Evolutionary conservation across 1,140 invertebrate species (phyloP).

Genomic region (Drosophila ironensis): DNA sequence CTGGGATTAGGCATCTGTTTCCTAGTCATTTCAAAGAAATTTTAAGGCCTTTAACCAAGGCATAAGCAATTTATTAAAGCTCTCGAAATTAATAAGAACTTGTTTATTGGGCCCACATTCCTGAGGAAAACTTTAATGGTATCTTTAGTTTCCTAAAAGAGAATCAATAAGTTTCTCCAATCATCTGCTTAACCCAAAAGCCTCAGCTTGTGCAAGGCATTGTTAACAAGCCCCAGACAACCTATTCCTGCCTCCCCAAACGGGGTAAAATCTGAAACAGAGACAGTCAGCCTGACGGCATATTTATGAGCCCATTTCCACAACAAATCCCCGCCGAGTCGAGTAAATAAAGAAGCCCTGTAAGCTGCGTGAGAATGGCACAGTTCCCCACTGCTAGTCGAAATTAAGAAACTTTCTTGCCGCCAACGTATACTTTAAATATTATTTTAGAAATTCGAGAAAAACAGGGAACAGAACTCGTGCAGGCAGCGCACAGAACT

Average conservation of each 20-base stretch:
- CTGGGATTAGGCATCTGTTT: background rate
- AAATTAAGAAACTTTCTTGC: slow-evolving; percentile 20
- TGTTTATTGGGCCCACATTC: no score
- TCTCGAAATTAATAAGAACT: no score
- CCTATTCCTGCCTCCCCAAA: background rate
- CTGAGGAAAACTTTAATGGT: no score
- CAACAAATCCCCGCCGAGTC: slow-evolving; percentile 45
- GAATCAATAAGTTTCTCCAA: no score
- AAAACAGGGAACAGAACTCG: slow-evolving; percentile 29
- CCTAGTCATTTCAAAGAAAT: background rate
- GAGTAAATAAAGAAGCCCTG: slow-evolving; percentile 19
- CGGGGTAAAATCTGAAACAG: background rate
- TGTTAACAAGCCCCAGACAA: background rate
- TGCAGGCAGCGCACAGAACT: background rate
- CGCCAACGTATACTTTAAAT: slow-evolving; percentile 26
- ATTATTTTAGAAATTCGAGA: slow-evolving; percentile 26
- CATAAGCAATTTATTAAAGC: no score
- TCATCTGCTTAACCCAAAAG: no score
- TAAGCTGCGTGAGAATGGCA: slow-evolving; percentile 75
- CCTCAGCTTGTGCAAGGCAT: no score
- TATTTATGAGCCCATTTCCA: slow-evolving; percentile 67
- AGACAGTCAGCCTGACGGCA: slow-evolving; percentile 49
- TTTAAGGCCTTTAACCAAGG: no score
- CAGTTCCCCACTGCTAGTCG: slow-evolving; percentile 33
- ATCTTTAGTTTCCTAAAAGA: no score